Evolutionary conservation across 35 echinoderm and acorn worm species (phyloP), one percentile per base, ranked within the genome.

Genomic region (Lytechinus variegatus): DNA sequence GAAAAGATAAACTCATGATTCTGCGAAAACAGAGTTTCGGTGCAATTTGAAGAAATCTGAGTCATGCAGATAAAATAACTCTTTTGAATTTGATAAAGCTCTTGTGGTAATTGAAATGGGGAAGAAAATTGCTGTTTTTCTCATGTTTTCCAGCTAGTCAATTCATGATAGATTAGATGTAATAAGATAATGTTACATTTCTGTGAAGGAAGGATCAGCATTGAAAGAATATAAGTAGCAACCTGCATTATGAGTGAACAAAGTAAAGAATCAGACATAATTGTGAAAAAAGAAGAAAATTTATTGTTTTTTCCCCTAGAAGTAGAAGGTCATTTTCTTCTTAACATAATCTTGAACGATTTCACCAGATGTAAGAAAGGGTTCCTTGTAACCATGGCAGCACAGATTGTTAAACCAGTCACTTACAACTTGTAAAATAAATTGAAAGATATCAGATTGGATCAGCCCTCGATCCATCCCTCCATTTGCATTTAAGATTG

Each of bases 401-500:
- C 61, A 19, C 61, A 71, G 61, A 71, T 71, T 71, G 61, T 16
- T 71, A 71, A 71, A 13, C 61, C 61, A 16, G 61, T 71, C 61
- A 71, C 61, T 71, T 71, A 71, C 61, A 71, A 71, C 61, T 19
- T 71, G 61, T 71, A 71, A 71, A 71, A 71, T 71, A 71, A 71
- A 71, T 71, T 71, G 61, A 71, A 71, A 60, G 61, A 21, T 71
- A 71, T 71, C 61, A 71, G 61, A 14, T 16, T 21, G 61, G 61
- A 71, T 71, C 61, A 71, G 61, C 61, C 61, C 61, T 71, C 61
- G 61, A 71, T 71, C 61, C 61, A 5, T 13, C 61, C 61, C 14
- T 71, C 61, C 14, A 71, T 71, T 71, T 71, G 61, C 61, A 71
- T 71, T 71, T 21, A 71, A 71, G 61, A 71, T 71, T 13, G 61